A percentile compares a stretch with the other conserved stretches of the same genome.
These are phyloP conservation scores for Squalus acanthias DNA, from an alignment of 2,797 vertebrate species.

Conservation along the genomic window DNA sequence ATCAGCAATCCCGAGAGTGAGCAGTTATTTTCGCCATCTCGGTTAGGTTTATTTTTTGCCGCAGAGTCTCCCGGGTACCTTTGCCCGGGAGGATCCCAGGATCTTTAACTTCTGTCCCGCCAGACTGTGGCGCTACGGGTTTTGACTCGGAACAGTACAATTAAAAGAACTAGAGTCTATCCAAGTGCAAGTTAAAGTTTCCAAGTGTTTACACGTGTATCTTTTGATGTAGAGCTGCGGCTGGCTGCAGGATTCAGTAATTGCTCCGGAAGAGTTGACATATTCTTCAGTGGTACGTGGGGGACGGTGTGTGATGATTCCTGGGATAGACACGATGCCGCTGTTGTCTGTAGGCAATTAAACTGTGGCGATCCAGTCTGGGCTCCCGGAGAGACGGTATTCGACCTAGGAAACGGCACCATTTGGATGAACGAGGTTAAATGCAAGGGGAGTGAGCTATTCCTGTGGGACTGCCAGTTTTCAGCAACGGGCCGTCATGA, in stretches of 20 bases:
- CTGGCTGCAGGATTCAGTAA: slow-evolving; percentile 46
- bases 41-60: not conserved
- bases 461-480: not conserved
- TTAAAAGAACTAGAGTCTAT: no score
- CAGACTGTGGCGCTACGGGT: rapidly evolving
- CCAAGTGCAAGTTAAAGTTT: not conserved
- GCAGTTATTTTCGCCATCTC: not conserved
- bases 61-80: not conserved
- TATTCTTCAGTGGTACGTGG: not conserved
- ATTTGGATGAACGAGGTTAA: not conserved
- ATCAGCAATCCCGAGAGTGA: not conserved
- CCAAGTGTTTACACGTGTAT: no score
- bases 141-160: not conserved
- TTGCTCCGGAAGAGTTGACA: slow-evolving; percentile 45
- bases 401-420: not conserved
- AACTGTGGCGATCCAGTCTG: slow-evolving; percentile 44
- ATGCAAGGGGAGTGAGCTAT: not conserved
- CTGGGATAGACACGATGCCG: slow-evolving; percentile 41
- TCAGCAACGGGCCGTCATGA: not conserved
- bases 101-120: not conserved
- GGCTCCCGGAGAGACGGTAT: not conserved
- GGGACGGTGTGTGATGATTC: slow-evolving; percentile 50
- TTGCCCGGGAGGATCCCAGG: not conserved
- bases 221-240: rapidly evolving
- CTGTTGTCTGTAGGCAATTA: slow-evolving; percentile 51